Evolutionary conservation across 1,140 invertebrate genomes (phyloP), one percentile per base, ranked within the genome.

Genomic region (Plutomurus gul): DNA sequence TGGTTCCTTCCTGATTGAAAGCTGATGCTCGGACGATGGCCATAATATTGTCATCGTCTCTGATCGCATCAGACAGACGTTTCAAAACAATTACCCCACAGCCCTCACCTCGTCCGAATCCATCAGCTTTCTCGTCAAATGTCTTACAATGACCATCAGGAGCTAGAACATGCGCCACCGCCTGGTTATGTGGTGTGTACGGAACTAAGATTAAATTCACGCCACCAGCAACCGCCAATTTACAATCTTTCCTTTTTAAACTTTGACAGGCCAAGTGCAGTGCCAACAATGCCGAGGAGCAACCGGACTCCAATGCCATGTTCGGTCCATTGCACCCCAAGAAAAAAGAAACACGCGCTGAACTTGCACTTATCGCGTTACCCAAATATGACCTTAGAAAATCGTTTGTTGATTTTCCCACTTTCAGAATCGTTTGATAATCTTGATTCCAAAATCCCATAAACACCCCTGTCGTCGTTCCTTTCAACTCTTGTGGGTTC

Each of bases 211-310:
- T 43, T 18, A 81, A 51, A 47, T 81, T 81, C 1, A 77, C 79
- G 16, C 79, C 79, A 25, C 39, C 37, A n/a, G 75, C 75, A 4
- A 81, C 11, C 7, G 75, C 75, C 40, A 81, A 37, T 16, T 70
- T 30, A 4, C n/a, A 70, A 72, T 76, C 79, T 25, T 49, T 56
- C 7, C 20, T 4, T 40, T 27, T 20, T 40, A 81, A 43, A 47
- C 70, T 77, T n/a, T 75, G 22, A 27, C 79, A 81, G 22, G 79
- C 79, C 30, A 81, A 60, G 36, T 81, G 75, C 3, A 81, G 22
- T 5, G 36, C 70, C 3, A 36, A 71, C 20, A 81, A 33, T 4
- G 80, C n/a, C 8, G 76, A 70, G 5, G 76, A 75, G 74, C 80
- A 81, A 8, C 76, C 80, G 1, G 49, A 36, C 27, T 72, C 65